Base-by-base conservation (phyloP, 2,797 vertebrate genomes). In the Triplophysa bombifrons region DNA sequence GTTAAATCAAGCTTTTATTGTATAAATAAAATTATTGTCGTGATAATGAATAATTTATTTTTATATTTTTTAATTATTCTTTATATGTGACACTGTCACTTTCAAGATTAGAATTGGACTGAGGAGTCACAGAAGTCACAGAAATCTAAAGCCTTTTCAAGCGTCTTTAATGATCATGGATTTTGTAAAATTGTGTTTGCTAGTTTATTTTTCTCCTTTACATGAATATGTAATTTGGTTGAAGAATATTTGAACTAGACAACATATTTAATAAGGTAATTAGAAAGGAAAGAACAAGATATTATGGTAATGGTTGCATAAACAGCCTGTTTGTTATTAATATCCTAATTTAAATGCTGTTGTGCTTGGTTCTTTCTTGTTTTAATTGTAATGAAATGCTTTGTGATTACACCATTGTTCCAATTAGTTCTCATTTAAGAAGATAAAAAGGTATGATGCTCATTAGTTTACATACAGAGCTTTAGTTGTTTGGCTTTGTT, bases 301-400 rank as follows among this genome's bases (percentile, higher is more conserved):
- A 71, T 60, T 3, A 53, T 16, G 46, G 10, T 38, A 63, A 27
- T 64, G 1, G n/a, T n/a, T n/a, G 87, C 88, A 87, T 90, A 88
- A 91, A 86, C 83, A 75, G 78, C 87, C 81, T 78, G 84, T 88
- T 85, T 91, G 84, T 88, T 90, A 86, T 90, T 87, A 71, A 82
- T 85, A 80, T 78, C 87, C 70, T 67, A 68, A 50, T 83, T 88
- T 86, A 86, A 89, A 88, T 60, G 48, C n/a, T 14, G 74, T 87
- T 84, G 83, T 58, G 64, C 73, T 80, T 73, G 85, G 83, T 83
- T 87, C 86, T 61, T 81, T 88, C 71, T 88, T 85, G 78, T 86
- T 90, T 87, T 88, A 90, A 88, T 90, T 88, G 84, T 81, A 73
- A 81, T 72, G 53, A 50, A 81, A 84, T 87, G 78, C 81, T 88